phyloP scores from a whole-genome alignment of 2,113 vertebrate genomes.

The Rhizomys pruinosus region DNA sequence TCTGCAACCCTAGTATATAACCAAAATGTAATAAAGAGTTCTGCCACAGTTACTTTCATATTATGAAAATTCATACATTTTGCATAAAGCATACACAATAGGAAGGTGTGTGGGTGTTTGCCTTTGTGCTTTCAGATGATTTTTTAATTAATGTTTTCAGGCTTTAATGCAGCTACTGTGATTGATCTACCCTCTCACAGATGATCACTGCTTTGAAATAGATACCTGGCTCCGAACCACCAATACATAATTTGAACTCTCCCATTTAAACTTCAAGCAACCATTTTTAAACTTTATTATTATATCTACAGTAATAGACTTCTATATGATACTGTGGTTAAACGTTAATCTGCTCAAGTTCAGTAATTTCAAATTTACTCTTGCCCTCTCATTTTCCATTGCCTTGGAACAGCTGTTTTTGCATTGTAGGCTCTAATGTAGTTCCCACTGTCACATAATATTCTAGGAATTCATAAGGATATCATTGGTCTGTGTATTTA shows the following conservation, averaged over 20 bases:
- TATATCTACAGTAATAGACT: not conserved
- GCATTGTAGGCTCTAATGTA: not conserved
- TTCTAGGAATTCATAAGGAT: not conserved
- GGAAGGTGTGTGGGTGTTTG: not conserved
- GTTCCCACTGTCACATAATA: not conserved
- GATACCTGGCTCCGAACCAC: not conserved
- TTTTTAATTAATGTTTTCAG: not conserved
- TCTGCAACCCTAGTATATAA: not conserved
- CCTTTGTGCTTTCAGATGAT: accelerated
- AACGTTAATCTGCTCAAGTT: not conserved
- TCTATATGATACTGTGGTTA: not conserved
- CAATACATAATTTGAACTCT: not conserved
- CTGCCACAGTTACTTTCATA: not conserved
- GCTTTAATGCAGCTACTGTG: not conserved
- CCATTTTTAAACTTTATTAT: not conserved
- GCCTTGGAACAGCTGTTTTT: not conserved
- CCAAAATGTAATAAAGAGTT: not conserved
- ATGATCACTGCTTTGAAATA: too few relatives aligned
- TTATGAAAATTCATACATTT: not conserved
- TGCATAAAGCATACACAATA: not conserved
- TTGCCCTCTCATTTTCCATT: not conserved
- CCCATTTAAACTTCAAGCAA: not conserved
- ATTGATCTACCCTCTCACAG: not conserved
- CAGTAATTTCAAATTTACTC: not conserved
- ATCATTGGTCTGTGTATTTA: not conserved